Evolutionary conservation across 2,888 invertebrate genomes (phyloP).

Genomic region (Hyppa rectilinea): DNA sequence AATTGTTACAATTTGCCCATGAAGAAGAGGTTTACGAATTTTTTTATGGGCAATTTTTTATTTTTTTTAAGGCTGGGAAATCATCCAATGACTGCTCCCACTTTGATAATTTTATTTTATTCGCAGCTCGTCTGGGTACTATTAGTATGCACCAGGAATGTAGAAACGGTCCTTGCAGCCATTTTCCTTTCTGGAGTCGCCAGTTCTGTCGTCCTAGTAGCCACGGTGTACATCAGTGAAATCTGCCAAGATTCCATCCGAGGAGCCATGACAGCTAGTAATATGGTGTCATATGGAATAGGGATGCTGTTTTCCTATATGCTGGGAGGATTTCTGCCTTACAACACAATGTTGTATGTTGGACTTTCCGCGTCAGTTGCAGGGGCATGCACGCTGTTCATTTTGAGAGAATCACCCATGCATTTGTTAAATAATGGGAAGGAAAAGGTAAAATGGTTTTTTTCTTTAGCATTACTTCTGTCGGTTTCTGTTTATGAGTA

Average conservation of each 20-base stretch:
- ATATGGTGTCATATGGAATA: conserved; percentile 58
- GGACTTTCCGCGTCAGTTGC: conserved; percentile 36
- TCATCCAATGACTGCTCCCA: too few species aligned
- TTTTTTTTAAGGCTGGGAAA: too few species aligned
- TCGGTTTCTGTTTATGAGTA: neutral
- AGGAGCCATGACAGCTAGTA: conserved; percentile 60
- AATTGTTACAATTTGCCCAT: too few species aligned
- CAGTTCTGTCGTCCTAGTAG: conserved; percentile 53
- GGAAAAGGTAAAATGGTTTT: conserved; percentile 50
- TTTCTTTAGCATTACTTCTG: neutral
- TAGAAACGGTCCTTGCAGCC: conserved; percentile 53
- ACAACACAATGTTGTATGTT: conserved; percentile 54
- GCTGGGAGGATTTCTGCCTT: conserved; percentile 54
- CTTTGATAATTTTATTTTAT: too few species aligned
- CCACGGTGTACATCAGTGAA: conserved; percentile 62
- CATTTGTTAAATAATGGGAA: conserved; percentile 46
- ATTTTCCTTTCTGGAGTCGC: conserved; percentile 59
- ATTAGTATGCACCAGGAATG: conserved; percentile 44
- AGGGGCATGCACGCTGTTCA: conserved; percentile 20
- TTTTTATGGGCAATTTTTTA: too few species aligned
- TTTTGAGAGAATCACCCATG: conserved; percentile 57
- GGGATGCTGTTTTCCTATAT: conserved; percentile 59
- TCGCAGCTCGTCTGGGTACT: conserved; percentile 57
- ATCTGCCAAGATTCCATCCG: conserved; percentile 66
- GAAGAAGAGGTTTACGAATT: too few species aligned